Base-by-base conservation (phyloP, 2,888 invertebrate genomes). In the Heliconius ethilla region DNA sequence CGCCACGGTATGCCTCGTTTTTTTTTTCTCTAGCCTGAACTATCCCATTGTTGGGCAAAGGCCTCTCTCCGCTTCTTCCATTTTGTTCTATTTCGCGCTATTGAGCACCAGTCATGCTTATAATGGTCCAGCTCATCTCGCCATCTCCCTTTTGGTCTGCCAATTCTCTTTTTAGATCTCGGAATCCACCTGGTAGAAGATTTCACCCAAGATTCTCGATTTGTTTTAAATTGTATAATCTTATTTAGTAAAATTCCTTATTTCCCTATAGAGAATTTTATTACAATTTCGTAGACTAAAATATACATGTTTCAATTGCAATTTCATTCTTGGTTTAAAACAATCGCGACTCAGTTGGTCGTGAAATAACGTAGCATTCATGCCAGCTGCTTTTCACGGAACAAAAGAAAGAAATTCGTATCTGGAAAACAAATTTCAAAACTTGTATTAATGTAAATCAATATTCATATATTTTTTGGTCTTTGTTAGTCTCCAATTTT, bases 291-390 rank as follows among this genome's bases (percentile, higher is more conserved):
- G 29, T 51, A 66, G 33, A 66, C 13, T 75, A 66, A 33, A 29
- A 75, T 75, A 40, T 75, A 78, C 76, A 76, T 76, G 73, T 78
- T 78, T 80, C 76, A 76, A 78, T 74, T 40, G 74, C 74, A 74
- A 74, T 74, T 74, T 74, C 74, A 72, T 72, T 80, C 76, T 78
- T 69, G 75, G 75, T 70, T 73, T 73, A 63, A 76, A 76, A 63
- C 76, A 65, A 70, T 70, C 62, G 62, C 76, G 67, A 75, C 65
- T 75, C 69, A 75, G 59, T 75, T 75, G 75, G 69, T 69, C 75
- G 75, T 75, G 75, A 75, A 75, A 75, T 75, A 75, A 69, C 69
- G 67, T 69, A 65, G 75, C 55, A 55, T 75, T 55, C 59, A 63
- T 37, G 59, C 51, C 66, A 75, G 67, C 25, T 75, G 75, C 33